phyloP scores from a whole-genome alignment of 2,113 vertebrate genomes.

The Myocastor coypus region DNA sequence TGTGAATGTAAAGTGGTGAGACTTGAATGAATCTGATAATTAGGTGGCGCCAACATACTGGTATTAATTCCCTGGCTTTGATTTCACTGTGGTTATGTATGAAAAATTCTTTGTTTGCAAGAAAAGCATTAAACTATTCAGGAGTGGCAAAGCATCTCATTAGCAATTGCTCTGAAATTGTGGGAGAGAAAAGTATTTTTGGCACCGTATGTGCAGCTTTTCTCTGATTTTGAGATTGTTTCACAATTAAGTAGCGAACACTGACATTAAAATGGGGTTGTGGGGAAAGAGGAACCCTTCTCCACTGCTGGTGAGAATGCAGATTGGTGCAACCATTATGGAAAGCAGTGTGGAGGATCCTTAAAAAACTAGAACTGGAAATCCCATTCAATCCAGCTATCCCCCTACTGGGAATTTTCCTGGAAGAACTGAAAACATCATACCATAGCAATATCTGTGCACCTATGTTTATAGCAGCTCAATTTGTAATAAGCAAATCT shows the following conservation, averaged over 20 bases:
- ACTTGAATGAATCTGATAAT: not conserved
- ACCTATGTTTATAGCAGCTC: too few relatives aligned
- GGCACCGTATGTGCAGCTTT: not conserved
- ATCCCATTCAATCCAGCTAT: too few relatives aligned
- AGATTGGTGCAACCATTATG: too few relatives aligned
- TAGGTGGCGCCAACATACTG: too few relatives aligned
- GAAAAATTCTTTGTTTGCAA: slow-evolving; percentile 1
- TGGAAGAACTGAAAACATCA: too few relatives aligned
- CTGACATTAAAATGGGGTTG: slow-evolving; percentile 22
- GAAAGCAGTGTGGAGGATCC: too few relatives aligned
- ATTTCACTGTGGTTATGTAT: not conserved
- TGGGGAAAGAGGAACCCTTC: too few relatives aligned
- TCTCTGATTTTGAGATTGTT: not conserved
- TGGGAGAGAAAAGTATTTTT: not conserved
- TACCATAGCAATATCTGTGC: too few relatives aligned
- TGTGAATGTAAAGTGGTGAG: not conserved
- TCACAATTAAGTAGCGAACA: not conserved
- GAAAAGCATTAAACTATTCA: not conserved
- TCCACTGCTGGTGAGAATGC: too few relatives aligned
- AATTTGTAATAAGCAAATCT: too few relatives aligned
- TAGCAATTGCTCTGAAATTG: not conserved
- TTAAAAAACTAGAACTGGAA: too few relatives aligned
- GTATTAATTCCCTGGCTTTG: not conserved
- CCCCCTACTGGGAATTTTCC: too few relatives aligned
- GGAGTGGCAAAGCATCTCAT: not conserved